phyloP scores from a whole-genome alignment of 2,113 vertebrate species.

The Notechis scutatus region DNA sequence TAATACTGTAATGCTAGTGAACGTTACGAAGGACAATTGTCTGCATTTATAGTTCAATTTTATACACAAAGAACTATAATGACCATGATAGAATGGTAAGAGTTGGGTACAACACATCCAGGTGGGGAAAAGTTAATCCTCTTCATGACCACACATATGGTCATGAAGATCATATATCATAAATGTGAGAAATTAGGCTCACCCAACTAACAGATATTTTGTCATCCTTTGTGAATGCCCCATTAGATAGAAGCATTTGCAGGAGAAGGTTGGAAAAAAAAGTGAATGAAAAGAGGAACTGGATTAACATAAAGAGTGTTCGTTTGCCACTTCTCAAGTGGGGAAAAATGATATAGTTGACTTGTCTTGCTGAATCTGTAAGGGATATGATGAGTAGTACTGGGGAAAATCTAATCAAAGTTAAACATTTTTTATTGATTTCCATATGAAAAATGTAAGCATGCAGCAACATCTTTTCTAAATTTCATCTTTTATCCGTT shows the following conservation, averaged over 20 bases:
- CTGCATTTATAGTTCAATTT: background rate
- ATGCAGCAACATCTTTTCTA: background rate
- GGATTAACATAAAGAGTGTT: background rate
- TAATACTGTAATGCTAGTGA: background rate
- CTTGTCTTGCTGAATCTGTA: background rate
- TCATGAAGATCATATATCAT: background rate
- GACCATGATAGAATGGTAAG: background rate
- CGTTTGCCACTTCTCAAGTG: background rate
- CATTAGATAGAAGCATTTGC: background rate
- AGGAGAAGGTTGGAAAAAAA: background rate
- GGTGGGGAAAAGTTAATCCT: background rate
- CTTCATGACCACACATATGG: background rate
- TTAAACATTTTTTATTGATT: background rate
- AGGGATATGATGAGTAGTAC: background rate
- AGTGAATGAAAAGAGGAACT: background rate
- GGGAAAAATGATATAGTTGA: background rate
- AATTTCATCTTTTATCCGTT: background rate
- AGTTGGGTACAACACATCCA: background rate
- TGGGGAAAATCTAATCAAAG: background rate
- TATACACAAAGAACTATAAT: background rate
- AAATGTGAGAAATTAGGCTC: background rate
- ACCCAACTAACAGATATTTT: background rate
- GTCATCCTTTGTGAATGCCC: background rate
- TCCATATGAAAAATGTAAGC: background rate
- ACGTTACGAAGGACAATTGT: background rate